phyloP scores from a whole-genome alignment of 2,888 invertebrate genomes.

The Syritta pipiens region DNA sequence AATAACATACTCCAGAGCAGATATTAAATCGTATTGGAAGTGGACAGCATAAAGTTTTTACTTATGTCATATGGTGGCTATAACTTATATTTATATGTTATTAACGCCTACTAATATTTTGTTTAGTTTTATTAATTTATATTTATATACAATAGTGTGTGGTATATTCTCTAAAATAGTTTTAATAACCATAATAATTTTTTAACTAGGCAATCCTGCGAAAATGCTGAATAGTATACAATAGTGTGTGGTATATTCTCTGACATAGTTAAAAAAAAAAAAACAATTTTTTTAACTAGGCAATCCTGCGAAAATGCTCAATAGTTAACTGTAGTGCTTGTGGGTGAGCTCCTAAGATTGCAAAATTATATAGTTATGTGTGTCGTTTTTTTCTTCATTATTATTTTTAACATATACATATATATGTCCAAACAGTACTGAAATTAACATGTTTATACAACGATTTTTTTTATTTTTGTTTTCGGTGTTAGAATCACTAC shows the following conservation, averaged over 20 bases:
- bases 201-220: too few relatives aligned
- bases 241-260: too few relatives aligned
- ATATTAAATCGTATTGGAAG: conserved; percentile 26
- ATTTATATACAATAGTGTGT: conserved; percentile 44
- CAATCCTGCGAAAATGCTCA: conserved; percentile 42
- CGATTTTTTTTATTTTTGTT: conserved; percentile 4
- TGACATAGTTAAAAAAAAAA: too few relatives aligned
- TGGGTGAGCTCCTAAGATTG: conserved; percentile 40
- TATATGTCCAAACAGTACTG: conserved; percentile 18
- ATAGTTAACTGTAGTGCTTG: conserved; percentile 50
- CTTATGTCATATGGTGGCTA: conserved; percentile 29
- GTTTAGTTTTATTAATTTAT: conserved; percentile 24
- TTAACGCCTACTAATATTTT: conserved; percentile 20
- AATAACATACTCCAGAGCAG: conserved; percentile 13
- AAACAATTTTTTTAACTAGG: conserved; percentile 32
- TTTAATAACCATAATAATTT: too few relatives aligned
- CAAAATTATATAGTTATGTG: conserved; percentile 62
- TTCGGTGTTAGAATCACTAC: conserved; percentile 42
- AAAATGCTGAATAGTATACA: too few relatives aligned
- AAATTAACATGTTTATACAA: conserved; percentile 9
- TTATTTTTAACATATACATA: conserved; percentile 1
- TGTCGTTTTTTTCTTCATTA: conserved; percentile 32
- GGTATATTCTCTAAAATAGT: conserved; percentile 33
- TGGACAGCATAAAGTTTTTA: conserved; percentile 31
- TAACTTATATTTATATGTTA: conserved; percentile 27